Evolutionary conservation across 2,888 invertebrate genomes (phyloP).

Genomic region (Tipula vernalis): DNA sequence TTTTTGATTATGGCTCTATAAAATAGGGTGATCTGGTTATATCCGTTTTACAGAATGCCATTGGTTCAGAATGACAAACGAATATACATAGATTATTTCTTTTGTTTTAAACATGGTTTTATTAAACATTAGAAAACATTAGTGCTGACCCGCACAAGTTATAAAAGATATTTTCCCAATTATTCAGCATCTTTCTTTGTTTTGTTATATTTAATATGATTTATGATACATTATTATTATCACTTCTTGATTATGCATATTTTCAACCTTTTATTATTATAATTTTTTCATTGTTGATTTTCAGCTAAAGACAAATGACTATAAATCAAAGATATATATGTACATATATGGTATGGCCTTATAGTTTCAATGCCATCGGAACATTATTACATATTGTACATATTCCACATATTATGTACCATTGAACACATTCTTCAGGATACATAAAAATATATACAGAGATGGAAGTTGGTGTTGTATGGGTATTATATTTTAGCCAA

Average conservation of each 20-base stretch:
- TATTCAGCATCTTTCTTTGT: background rate
- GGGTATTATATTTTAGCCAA: no score
- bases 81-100: no score
- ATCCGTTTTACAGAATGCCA: no score
- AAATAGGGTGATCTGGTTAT: no score
- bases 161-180: background rate
- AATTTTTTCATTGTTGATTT: background rate
- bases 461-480: no score
- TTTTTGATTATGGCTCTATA: no score
- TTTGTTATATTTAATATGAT: background rate
- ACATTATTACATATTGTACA: background rate
- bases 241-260: background rate
- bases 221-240: background rate
- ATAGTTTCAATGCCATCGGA: background rate
- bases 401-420: background rate
- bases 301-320: background rate
- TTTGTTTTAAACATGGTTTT: no score
- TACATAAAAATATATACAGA: background rate
- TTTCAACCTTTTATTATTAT: background rate
- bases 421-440: background rate
- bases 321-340: background rate
- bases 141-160: background rate
- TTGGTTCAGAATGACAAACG: no score
- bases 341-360: background rate
- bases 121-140: background rate